These are phyloP conservation scores for Callosobruchus maculatus DNA, from an alignment of 2,888 invertebrate species.

Conservation along the genomic window DNA sequence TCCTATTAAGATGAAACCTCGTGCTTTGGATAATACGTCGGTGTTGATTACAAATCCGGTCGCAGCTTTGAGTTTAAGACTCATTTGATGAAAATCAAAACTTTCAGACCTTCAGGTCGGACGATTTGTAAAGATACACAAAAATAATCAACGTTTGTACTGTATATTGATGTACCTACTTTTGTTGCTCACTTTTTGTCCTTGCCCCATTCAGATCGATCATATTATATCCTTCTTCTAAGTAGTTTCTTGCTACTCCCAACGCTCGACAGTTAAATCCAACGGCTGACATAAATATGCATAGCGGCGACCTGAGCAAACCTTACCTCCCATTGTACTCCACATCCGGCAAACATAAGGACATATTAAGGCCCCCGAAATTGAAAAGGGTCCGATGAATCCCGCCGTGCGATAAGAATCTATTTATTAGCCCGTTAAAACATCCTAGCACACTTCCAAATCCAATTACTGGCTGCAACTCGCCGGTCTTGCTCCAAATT, in stretches of 20 bases:
- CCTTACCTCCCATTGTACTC: background rate
- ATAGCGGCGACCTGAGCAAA: background rate
- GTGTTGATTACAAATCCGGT: too few relatives aligned
- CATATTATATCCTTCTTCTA: background rate
- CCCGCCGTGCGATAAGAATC: slow-evolving; percentile 38
- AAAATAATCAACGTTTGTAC: too few relatives aligned
- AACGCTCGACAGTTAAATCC: background rate
- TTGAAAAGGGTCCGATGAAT: slow-evolving; percentile 25
- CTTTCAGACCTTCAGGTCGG: too few relatives aligned
- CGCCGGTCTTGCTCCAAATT: slow-evolving; percentile 39
- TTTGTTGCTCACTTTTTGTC: too few relatives aligned
- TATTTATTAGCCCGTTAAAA: slow-evolving; percentile 37
- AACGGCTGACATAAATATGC: background rate
- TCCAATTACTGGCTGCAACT: slow-evolving; percentile 42
- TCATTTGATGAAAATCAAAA: too few relatives aligned
- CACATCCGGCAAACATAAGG: background rate
- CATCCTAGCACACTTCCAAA: slow-evolving; percentile 40
- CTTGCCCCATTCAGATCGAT: too few relatives aligned
- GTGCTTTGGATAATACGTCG: too few relatives aligned
- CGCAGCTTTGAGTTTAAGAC: too few relatives aligned
- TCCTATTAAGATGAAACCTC: too few relatives aligned
- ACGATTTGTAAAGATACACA: too few relatives aligned
- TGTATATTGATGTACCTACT: too few relatives aligned
- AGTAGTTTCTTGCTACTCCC: background rate
- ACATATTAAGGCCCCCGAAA: slow-evolving; percentile 1